A percentile compares a stretch with the other conserved stretches of the same genome.
Evolutionary conservation across 2,888 invertebrate species (phyloP).

Genomic region (Lapara coniferarum): DNA sequence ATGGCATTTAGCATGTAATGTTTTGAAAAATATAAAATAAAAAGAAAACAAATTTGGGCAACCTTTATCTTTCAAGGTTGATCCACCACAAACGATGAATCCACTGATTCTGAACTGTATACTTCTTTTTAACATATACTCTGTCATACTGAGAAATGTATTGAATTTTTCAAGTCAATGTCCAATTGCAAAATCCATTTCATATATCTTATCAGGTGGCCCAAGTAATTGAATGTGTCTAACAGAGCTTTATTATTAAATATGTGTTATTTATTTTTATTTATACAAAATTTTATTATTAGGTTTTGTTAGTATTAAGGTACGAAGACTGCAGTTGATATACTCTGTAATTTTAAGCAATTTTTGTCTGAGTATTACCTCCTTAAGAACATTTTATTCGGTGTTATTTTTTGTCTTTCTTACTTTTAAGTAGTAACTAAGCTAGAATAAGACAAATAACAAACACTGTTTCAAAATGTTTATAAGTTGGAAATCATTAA

Average conservation of each 20-base stretch:
- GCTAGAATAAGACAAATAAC: no score
- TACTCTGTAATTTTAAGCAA: conserved; percentile 21
- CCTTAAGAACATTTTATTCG: no score
- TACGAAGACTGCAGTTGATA: conserved; percentile 18
- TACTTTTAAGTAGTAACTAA: no score
- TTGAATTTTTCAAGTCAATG: background rate
- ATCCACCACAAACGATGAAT: no score
- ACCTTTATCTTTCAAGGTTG: conserved; percentile 11
- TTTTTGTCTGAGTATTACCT: conserved; percentile 13
- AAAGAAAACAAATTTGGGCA: background rate
- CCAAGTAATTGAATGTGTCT: background rate
- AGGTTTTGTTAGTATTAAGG: conserved; percentile 2
- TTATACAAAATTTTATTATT: background rate
- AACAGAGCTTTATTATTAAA: background rate
- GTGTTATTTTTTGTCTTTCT: no score
- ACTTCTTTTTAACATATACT: conserved; percentile 2
- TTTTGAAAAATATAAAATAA: background rate
- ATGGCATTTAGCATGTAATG: conserved; percentile 4
- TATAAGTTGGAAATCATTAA: conserved; percentile 25
- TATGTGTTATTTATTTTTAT: conserved; percentile 3
- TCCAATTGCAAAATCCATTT: background rate
- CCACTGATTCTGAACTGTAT: background rate
- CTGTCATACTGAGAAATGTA: background rate
- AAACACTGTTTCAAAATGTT: no score
- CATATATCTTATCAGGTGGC: no score